These are phyloP conservation scores for Tetraneura akinire DNA, from an alignment of 1,140 invertebrate genomes.

Conservation along the genomic window DNA sequence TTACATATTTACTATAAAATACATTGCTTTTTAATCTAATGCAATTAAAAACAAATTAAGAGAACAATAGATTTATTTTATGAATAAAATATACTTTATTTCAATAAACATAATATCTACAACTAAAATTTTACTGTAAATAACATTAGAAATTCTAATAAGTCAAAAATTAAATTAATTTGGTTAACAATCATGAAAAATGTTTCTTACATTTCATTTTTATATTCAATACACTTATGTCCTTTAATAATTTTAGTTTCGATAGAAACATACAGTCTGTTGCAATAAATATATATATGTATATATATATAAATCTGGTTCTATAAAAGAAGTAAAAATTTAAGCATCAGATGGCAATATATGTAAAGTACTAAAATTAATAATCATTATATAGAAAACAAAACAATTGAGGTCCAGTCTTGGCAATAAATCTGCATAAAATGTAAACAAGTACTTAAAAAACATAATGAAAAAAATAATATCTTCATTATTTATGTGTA, in stretches of 20 bases:
- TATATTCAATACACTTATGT: neutral
- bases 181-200: constrained; percentile 37
- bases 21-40: no score
- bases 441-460: constrained; percentile 39
- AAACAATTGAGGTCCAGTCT: constrained; percentile 50
- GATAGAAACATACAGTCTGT: constrained; percentile 30
- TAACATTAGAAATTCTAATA: constrained; percentile 23
- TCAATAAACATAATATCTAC: constrained; percentile 22
- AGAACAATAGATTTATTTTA: constrained; percentile 1
- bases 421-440: constrained; percentile 48
- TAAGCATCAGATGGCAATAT: constrained; percentile 45
- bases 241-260: constrained; percentile 18
- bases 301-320: constrained; percentile 28
- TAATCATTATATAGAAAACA: constrained; percentile 47
- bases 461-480: constrained; percentile 24
- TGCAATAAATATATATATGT: no score
- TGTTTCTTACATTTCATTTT: constrained; percentile 4
- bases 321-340: constrained; percentile 7
- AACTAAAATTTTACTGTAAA: constrained; percentile 36
- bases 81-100: constrained; percentile 43
- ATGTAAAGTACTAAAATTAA: constrained; percentile 33
- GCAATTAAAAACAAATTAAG: neutral
- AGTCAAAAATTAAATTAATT: constrained; percentile 31
- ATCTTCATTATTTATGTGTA: neutral
- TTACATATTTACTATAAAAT: no score